These are phyloP conservation scores for Salpingus planirostris DNA, from an alignment of 2,888 invertebrate genomes.

Conservation along the genomic window DNA sequence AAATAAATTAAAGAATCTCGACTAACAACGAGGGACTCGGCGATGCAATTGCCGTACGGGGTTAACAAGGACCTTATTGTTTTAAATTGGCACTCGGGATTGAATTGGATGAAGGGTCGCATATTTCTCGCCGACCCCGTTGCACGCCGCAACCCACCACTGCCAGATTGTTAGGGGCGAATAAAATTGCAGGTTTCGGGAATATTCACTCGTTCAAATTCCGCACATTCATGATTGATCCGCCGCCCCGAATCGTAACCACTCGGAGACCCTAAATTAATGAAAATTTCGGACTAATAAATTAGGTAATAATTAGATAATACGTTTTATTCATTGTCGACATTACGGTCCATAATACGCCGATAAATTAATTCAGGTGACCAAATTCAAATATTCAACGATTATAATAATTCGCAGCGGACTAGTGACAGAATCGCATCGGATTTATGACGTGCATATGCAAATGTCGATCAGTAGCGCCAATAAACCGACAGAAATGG, in stretches of 20 bases:
- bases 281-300: too few relatives aligned
- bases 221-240: constrained; percentile 11
- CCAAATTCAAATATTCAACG: too few relatives aligned
- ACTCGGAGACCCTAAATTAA: too few relatives aligned
- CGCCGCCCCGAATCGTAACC: constrained; percentile 7
- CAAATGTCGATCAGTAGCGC: too few relatives aligned
- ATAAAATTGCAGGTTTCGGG: constrained; percentile 11
- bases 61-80: constrained; percentile 20
- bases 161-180: constrained; percentile 16
- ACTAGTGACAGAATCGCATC: too few relatives aligned
- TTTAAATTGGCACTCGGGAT: constrained; percentile 19
- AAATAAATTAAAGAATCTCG: constrained; percentile 20
- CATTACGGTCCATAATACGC: too few relatives aligned
- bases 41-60: constrained; percentile 15
- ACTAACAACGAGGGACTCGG: constrained; percentile 13
- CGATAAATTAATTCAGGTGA: too few relatives aligned
- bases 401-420: too few relatives aligned
- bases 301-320: too few relatives aligned
- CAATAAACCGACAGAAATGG: too few relatives aligned
- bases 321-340: not conserved
- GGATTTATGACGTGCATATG: too few relatives aligned
- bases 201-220: constrained; percentile 9
- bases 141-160: too few relatives aligned
- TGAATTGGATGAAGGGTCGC: constrained; percentile 17
- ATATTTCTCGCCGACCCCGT: constrained; percentile 11